These are phyloP conservation scores for Crocidura indochinensis DNA, from an alignment of 2,797 vertebrate species.

Conservation along the genomic window DNA sequence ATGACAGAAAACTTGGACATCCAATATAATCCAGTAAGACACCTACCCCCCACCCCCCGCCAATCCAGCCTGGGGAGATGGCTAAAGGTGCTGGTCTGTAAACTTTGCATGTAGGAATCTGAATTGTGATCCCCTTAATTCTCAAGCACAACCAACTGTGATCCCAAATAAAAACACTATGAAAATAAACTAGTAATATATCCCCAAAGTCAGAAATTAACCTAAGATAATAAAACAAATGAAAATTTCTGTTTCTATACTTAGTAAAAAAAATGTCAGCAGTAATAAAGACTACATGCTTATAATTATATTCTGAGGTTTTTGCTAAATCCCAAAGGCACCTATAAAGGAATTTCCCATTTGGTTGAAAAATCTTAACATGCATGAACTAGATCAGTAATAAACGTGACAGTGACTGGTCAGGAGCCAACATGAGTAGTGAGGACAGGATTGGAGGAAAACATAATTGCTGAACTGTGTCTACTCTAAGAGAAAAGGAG, in stretches of 20 bases:
- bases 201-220: slow-evolving; percentile 53
- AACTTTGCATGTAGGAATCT: background rate
- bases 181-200: background rate
- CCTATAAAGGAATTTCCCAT: slow-evolving; percentile 45
- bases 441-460: background rate
- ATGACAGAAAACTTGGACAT: slow-evolving; percentile 39
- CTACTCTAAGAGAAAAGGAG: too few relatives aligned
- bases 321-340: background rate
- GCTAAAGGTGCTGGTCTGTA: too few relatives aligned
- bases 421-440: background rate
- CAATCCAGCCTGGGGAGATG: too few relatives aligned
- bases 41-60: background rate
- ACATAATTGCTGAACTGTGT: too few relatives aligned
- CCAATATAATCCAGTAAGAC: slow-evolving; percentile 50
- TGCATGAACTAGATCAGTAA: background rate
- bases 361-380: slow-evolving; percentile 19
- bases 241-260: slow-evolving; percentile 38
- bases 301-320: slow-evolving; percentile 48
- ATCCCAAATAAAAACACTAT: too few relatives aligned
- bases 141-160: too few relatives aligned
- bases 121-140: background rate
- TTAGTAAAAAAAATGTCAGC: slow-evolving; percentile 55
- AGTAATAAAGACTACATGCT: slow-evolving; percentile 51
- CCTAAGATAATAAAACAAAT: slow-evolving; percentile 60
- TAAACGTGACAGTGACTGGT: background rate